Percentiles rank a stretch among this genome's conserved stretches.
These are phyloP conservation scores for Pseudomyrmex concolor DNA, from an alignment of 1,140 invertebrate species.

Conservation along the genomic window DNA sequence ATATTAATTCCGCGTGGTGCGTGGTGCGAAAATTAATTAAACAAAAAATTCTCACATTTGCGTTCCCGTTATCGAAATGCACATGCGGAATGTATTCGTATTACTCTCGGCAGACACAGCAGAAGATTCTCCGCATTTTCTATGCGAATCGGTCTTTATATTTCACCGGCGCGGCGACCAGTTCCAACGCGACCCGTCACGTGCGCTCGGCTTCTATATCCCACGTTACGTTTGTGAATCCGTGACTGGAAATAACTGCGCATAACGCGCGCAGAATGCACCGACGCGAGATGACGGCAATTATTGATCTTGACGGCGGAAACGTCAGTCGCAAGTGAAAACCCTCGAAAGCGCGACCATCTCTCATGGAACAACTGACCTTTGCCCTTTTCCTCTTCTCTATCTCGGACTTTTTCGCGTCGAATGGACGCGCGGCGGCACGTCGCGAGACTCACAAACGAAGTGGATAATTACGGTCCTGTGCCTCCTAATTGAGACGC, in stretches of 20 bases:
- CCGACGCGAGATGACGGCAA: constrained; percentile 44
- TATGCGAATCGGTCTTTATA: constrained; percentile 1
- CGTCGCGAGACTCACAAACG: constrained; percentile 4
- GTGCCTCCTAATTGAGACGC: constrained; percentile 33
- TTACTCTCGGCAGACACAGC: constrained; percentile 5
- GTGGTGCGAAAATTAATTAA: constrained; percentile 2
- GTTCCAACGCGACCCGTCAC: background rate
- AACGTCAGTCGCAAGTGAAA: constrained; percentile 39
- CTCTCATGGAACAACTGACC: constrained; percentile 36
- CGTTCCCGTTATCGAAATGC: constrained; percentile 35
- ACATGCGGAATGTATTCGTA: background rate
- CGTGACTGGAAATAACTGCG: constrained; percentile 3
- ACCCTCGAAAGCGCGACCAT: constrained; percentile 35
- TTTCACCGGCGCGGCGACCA: background rate
- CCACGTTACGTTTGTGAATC: background rate
- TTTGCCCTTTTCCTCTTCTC: background rate
- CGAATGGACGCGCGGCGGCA: background rate
- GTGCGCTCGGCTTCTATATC: background rate
- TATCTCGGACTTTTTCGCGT: background rate
- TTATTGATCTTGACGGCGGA: constrained; percentile 52
- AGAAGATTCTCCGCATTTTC: background rate
- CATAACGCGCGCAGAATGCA: constrained; percentile 11
- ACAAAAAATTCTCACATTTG: background rate
- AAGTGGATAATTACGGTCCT: constrained; percentile 22
- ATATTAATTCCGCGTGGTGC: background rate